Base-by-base conservation (phyloP, 1,140 invertebrate species). In the Zaprionus gabonicus region DNA sequence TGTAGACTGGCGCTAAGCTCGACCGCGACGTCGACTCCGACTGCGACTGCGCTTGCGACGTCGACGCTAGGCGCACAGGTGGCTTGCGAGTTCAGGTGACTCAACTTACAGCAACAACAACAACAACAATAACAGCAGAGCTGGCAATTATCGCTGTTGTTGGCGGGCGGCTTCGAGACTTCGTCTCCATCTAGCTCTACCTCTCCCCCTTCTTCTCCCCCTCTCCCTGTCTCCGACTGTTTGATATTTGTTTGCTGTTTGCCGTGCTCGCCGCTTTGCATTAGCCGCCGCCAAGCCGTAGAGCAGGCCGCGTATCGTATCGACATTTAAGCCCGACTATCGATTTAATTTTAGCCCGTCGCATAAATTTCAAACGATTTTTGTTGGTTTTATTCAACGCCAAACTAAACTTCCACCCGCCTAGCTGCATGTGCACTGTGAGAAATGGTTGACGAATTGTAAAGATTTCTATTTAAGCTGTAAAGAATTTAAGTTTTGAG, bases 281-380 rank as follows among this genome's bases (percentile, higher is more conserved):
- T 88, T 90, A 88, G 84, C 84, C 84, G 84, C 84, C 84, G 41
- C 41, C 41, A 15, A 38, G 41, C 41, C 41, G 38, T 7, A 41
- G 38, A 46, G 41, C 41, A 34, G 31, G n/a, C 41, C 5, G 15
- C 41, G n/a, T 46, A 46, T 44, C 41, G 41, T 17, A 44, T 46
- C 41, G 84, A 88, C 84, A 88, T 88, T 88, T 88, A 88, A 88
- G 84, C 84, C 84, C 71, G 75, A 81, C 85, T 84, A 88, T 88
- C 84, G 85, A 79, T 88, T 88, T 88, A 88, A 88, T 88, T 88
- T 88, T 51, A 90, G 58, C 71, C 77, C 83, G 59, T 71, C 73
- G 73, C 69, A 76, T 76, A 76, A 76, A 76, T 76, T 76, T 76
- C 68, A 71, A 71, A 59, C 55, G 60, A 76, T 59, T 76, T 71